Evolutionary conservation across 2,113 vertebrate genomes (phyloP), one percentile per base, ranked within the genome.

Genomic region (Galeopterus variegatus): DNA sequence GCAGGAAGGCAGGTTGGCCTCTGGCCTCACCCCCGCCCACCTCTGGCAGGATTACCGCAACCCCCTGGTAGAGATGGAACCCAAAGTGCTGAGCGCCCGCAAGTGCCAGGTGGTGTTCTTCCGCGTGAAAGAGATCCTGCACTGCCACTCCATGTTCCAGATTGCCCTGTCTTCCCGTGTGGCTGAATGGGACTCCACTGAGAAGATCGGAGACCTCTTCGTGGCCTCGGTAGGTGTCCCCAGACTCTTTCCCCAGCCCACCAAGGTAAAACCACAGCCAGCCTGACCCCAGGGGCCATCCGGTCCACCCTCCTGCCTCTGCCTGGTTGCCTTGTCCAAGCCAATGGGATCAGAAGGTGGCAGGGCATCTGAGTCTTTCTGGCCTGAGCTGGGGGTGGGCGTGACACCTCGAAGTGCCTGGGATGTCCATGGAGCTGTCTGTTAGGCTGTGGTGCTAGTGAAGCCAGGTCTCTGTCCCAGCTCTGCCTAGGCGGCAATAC

Each of bases 101-200:
- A 99, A 99, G 98, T 99, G 99, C 98, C 99, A 99, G 28, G 98
- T 98, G 33, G 99, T 99, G 65, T 99, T 99, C 88, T 99, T 99
- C 97, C 98, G 99, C 0, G 98, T 99, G 95, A 98, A 98, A 94
- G 99, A 99, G 98, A 99, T 99, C 98, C 99, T 99, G 62, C 99
- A 99, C 98, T 99, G 99, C 98, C 99, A 99, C 97, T 99, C 99
- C 99, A 99, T 99, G 99, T 99, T 99, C 98, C 99, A 99, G 98
- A 99, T 99, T 0, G 99, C 99, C 0, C 97, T 99, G 95, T 98
- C 99, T 6, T 99, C 99, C 12, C 99, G 99, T 0, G 99, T 99
- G 97, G 99, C 99, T 0, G 99, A 99, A 97, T 99, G 99, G 99
- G 99, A 99, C 83, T 90, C 98, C 41, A 98, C 98, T 0, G 99